A percentile compares a stretch with the other conserved stretches of the same genome.
Conservation (phyloP, 2,888 invertebrate species). For the Invenusta paracnida region DNA sequence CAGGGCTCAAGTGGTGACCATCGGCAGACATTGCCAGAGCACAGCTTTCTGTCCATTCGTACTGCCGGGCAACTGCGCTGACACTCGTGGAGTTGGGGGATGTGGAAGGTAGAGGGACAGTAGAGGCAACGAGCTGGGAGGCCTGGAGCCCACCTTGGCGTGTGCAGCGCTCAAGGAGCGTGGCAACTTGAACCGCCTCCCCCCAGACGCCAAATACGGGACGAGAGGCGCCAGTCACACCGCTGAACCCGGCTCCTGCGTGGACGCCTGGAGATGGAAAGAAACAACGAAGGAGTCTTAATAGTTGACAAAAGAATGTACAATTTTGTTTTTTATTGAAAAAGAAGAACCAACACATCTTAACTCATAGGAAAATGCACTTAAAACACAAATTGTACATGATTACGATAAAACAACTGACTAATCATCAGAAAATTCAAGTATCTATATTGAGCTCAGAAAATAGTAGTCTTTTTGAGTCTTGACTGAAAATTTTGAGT, state of each 20-base stretch:
- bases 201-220: conserved; percentile 44
- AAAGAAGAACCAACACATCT: too few species aligned
- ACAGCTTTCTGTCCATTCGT: background rate
- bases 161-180: conserved; percentile 48
- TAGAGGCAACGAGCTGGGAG: conserved; percentile 47
- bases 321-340: too few species aligned
- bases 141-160: conserved; percentile 47
- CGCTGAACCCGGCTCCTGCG: conserved; percentile 36
- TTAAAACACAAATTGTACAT: too few species aligned
- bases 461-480: too few species aligned
- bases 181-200: conserved; percentile 48
- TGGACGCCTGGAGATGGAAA: conserved; percentile 35
- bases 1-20: background rate
- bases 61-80: background rate
- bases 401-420: too few species aligned
- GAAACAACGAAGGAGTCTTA: background rate
- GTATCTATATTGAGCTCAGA: too few species aligned
- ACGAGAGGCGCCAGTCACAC: conserved; percentile 33
- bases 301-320: too few species aligned
- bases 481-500: too few species aligned
- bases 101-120: background rate
- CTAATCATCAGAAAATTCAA: too few species aligned
- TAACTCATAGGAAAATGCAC: too few species aligned
- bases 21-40: background rate
- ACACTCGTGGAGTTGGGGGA: background rate